These are phyloP conservation scores for Listronotus bonariensis DNA, from an alignment of 1,140 invertebrate genomes.

Conservation along the genomic window DNA sequence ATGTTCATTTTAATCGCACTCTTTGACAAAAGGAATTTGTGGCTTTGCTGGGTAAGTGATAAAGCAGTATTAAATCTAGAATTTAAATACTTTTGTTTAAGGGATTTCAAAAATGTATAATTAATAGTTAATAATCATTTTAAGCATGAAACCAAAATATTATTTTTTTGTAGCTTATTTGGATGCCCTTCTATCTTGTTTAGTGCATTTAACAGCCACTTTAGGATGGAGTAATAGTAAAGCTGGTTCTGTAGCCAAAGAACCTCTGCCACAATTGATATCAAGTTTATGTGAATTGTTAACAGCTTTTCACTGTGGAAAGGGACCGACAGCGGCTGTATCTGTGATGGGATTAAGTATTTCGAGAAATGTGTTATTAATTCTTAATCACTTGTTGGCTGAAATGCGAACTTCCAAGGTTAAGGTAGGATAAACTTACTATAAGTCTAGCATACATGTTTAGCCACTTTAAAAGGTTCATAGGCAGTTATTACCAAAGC, in stretches of 20 bases:
- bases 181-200: constrained; percentile 58
- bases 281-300: constrained; percentile 57
- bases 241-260: constrained; percentile 46
- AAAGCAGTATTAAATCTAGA: no score
- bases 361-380: constrained; percentile 59
- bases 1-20: no score
- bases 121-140: no score
- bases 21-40: no score
- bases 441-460: no score
- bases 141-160: no score
- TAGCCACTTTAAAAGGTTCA: no score
- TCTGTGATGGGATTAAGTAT: constrained; percentile 64
- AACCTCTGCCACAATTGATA: constrained; percentile 42
- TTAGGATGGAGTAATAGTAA: constrained; percentile 57
- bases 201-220: constrained; percentile 58
- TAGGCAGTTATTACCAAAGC: no score
- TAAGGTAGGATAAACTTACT: constrained; percentile 46
- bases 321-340: constrained; percentile 55
- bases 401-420: constrained; percentile 59
- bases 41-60: no score
- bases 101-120: no score
- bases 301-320: constrained; percentile 59
- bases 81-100: no score
- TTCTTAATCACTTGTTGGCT: constrained; percentile 61
- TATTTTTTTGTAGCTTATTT: constrained; percentile 57